Percentiles rank a stretch among this genome's conserved stretches.
phyloP scores from a whole-genome alignment of 2,797 vertebrate genomes.

The Oreochromis grahami region DNA sequence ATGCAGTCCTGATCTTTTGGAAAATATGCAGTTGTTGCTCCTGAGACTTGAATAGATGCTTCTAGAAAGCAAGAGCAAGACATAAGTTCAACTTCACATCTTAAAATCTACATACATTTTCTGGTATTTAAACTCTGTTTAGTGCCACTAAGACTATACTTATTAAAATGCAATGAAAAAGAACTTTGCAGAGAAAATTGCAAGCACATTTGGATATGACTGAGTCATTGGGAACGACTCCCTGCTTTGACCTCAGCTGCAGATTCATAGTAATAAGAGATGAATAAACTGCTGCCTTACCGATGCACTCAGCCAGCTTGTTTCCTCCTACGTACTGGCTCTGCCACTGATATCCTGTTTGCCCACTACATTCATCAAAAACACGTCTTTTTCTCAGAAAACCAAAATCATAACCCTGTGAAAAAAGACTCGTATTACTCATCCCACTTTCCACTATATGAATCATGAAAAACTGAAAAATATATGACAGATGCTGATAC shows the following conservation, averaged over 20 bases:
- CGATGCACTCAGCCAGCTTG: constrained; percentile 69
- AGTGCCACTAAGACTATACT: background rate
- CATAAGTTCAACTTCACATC: background rate
- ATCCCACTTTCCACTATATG: background rate
- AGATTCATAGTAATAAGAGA: background rate
- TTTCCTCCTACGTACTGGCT: constrained; percentile 65
- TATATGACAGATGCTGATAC: accelerated
- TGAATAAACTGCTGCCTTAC: constrained; percentile 48
- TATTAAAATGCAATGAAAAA: background rate
- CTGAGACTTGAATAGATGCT: constrained; percentile 23
- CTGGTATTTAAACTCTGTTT: background rate
- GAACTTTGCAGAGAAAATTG: background rate
- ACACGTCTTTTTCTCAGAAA: constrained; percentile 68
- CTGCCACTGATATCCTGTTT: constrained; percentile 62
- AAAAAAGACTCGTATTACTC: background rate
- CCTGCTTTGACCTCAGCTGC: background rate
- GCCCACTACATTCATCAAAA: constrained; percentile 70
- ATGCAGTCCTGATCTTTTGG: constrained; percentile 60
- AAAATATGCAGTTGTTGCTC: constrained; percentile 70
- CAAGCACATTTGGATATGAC: background rate
- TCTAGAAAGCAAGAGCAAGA: constrained; percentile 23
- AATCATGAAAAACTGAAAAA: background rate
- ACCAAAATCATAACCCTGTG: constrained; percentile 76
- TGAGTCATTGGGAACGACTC: background rate
- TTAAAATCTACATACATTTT: background rate